Evolutionary conservation across 2,113 vertebrate genomes (phyloP).

Genomic region (Oxyruncus cristatus): DNA sequence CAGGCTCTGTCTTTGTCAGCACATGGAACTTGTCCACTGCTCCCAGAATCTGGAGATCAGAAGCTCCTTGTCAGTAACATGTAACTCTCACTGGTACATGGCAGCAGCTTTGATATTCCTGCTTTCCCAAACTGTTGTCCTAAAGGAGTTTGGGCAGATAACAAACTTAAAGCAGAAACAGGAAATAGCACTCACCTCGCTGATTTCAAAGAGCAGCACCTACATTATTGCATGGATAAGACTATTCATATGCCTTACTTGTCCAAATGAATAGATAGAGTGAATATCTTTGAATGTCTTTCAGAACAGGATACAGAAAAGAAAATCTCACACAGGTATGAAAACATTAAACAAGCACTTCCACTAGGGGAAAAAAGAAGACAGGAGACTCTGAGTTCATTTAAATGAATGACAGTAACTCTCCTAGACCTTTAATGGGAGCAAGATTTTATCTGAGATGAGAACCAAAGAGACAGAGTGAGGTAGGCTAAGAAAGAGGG

Average conservation of each 20-base stretch:
- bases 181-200: not conserved
- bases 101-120: not conserved
- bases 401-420: not conserved
- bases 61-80: not conserved
- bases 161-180: not conserved
- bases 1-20: not conserved
- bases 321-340: not conserved
- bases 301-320: not conserved
- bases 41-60: not conserved
- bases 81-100: not conserved
- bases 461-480: not conserved
- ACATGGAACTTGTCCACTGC: not conserved
- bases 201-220: not conserved
- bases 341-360: slow-evolving; percentile 16
- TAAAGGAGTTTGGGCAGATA: not conserved
- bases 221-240: not conserved
- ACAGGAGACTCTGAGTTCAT: not conserved
- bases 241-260: not conserved
- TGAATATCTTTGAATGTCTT: not conserved
- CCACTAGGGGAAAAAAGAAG: not conserved
- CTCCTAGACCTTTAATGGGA: not conserved
- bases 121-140: not conserved
- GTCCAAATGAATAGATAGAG: not conserved
- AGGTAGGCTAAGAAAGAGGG: not conserved
- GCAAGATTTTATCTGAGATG: not conserved